phyloP scores from a whole-genome alignment of 2,888 invertebrate species.

The Cheilosia urbana region DNA sequence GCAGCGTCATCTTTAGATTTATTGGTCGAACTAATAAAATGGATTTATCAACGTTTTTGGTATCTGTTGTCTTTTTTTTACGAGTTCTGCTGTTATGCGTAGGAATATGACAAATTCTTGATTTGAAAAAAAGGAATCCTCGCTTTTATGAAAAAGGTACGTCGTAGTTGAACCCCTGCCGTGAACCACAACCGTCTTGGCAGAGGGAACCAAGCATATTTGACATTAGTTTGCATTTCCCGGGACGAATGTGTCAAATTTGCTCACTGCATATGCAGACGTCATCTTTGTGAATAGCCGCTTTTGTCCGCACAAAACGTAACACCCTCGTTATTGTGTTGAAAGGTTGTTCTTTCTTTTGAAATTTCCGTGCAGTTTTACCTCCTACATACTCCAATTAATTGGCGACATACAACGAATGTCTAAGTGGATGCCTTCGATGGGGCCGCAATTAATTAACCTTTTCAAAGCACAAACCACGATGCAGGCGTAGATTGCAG shows the following conservation, averaged over 20 bases:
- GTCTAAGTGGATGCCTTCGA: slow-evolving; percentile 66
- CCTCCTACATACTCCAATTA: slow-evolving; percentile 67
- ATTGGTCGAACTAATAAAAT: no score
- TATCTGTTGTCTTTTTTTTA: no score
- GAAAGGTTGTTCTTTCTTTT: slow-evolving; percentile 2
- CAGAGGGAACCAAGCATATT: no score
- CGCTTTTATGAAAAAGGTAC: no score
- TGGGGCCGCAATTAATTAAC: slow-evolving; percentile 66
- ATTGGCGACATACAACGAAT: slow-evolving; percentile 67
- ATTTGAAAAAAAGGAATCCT: no score
- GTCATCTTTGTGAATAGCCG: neutral
- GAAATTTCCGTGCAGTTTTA: slow-evolving; percentile 5
- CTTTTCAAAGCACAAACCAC: slow-evolving; percentile 60
- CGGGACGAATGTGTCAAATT: neutral
- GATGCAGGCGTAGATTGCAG: slow-evolving; percentile 63
- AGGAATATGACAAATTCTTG: no score
- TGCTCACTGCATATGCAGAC: neutral
- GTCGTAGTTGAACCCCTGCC: no score
- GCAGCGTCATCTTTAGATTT: no score
- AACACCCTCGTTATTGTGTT: neutral
- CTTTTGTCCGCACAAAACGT: slow-evolving; percentile 2
- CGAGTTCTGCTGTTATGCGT: no score
- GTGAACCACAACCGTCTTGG: no score
- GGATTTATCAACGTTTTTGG: no score
- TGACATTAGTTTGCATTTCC: no score